Evolutionary conservation across 2,113 vertebrate species (phyloP).

Genomic region (Rynchops niger): DNA sequence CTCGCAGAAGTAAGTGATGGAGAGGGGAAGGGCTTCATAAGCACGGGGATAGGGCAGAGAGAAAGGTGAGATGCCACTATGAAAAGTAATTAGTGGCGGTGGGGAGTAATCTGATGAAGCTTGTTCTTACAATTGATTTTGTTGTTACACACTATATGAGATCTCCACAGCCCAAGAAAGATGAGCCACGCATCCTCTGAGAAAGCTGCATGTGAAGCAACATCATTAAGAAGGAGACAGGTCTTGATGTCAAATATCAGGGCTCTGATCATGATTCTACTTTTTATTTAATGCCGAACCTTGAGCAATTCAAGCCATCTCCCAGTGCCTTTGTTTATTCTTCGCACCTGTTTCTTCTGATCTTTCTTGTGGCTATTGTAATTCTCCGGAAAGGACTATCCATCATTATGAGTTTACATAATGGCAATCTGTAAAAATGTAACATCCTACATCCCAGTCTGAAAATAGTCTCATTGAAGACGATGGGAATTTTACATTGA

Average conservation of each 20-base stretch:
- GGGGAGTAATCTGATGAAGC: neutral
- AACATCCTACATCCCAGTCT: neutral
- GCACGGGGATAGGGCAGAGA: neutral
- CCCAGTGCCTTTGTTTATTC: neutral
- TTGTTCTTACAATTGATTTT: slow-evolving; percentile 20
- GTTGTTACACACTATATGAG: neutral
- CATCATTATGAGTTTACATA: neutral
- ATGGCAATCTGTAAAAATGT: neutral
- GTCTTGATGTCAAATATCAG: neutral
- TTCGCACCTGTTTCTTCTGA: neutral
- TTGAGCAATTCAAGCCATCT: neutral
- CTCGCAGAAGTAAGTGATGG: neutral
- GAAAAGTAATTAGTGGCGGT: neutral
- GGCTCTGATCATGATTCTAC: neutral
- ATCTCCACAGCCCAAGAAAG: neutral
- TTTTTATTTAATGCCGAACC: neutral
- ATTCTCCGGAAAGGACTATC: neutral
- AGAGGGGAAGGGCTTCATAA: neutral
- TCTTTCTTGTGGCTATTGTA: neutral
- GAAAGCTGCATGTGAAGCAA: neutral
- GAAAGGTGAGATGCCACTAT: neutral
- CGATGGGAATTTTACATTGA: neutral
- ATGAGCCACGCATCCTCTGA: neutral
- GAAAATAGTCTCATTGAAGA: slow-evolving; percentile 8
- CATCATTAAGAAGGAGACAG: neutral